Percentiles rank a stretch among this genome's conserved stretches.
phyloP scores from a whole-genome alignment of 1,140 invertebrate species.

The Zaprionus lachaisei region DNA sequence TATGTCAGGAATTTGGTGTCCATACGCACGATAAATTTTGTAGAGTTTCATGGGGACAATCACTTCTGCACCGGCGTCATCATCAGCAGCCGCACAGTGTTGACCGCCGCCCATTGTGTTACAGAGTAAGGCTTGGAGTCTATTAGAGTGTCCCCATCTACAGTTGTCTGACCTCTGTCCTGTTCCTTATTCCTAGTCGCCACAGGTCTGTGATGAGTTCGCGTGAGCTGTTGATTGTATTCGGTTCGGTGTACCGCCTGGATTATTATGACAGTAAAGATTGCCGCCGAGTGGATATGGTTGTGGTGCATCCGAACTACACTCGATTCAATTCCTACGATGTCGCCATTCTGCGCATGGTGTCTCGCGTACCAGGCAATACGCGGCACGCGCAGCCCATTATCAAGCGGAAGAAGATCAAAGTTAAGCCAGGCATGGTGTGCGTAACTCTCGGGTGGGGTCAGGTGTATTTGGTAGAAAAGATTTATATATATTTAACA shows the following conservation, averaged over 20 bases:
- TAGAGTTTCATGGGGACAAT: constrained; percentile 50
- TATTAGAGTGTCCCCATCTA: no score
- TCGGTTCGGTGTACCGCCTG: constrained; percentile 24
- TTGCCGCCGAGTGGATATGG: constrained; percentile 10
- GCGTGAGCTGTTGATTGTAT: constrained; percentile 40
- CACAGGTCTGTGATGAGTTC: constrained; percentile 59
- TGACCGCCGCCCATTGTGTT: constrained; percentile 65
- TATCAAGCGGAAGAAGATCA: neutral
- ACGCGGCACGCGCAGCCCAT: constrained; percentile 35
- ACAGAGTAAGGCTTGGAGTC: constrained; percentile 43
- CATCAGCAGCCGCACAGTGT: constrained; percentile 47
- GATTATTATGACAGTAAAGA: neutral
- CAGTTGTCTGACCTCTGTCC: neutral
- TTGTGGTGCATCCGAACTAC: constrained; percentile 54
- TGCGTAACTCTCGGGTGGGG: constrained; percentile 65
- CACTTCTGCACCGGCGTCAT: constrained; percentile 66
- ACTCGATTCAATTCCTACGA: constrained; percentile 44
- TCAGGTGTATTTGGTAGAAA: constrained; percentile 52
- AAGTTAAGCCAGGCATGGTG: neutral
- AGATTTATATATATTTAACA: neutral
- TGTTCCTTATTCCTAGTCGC: constrained; percentile 6
- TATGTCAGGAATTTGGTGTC: constrained; percentile 52
- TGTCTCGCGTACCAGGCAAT: constrained; percentile 24
- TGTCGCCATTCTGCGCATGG: constrained; percentile 46
- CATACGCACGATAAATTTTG: constrained; percentile 45